These are phyloP conservation scores for Himalopsyche japonica DNA, from an alignment of 2,888 invertebrate species.

Conservation along the genomic window DNA sequence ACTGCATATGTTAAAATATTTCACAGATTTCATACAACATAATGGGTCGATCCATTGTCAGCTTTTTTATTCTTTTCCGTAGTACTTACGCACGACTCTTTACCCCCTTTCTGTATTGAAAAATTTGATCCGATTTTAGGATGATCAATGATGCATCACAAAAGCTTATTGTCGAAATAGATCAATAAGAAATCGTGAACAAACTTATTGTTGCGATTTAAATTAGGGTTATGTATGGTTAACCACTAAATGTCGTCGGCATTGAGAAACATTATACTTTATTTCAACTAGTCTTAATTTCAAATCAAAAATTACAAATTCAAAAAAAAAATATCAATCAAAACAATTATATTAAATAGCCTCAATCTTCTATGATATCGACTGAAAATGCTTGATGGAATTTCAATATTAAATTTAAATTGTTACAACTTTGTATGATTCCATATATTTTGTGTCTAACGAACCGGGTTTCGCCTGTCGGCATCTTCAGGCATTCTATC, in stretches of 20 bases:
- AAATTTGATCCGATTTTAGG: not conserved
- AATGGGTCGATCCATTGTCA: not conserved
- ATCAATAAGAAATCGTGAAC: not conserved
- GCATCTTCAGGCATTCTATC: no score
- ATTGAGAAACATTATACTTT: no score
- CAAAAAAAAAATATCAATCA: no score
- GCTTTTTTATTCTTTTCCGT: not conserved
- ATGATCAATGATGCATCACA: slow-evolving; percentile 4
- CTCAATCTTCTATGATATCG: no score
- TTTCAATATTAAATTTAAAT: no score
- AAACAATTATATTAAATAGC: no score
- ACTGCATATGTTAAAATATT: not conserved
- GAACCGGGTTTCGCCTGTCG: no score
- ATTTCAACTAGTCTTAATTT: no score
- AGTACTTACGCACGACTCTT: not conserved
- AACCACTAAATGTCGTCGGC: not conserved
- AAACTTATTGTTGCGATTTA: not conserved
- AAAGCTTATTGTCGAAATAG: not conserved
- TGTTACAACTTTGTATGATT: no score
- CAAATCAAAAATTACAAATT: no score
- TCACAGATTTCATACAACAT: slow-evolving; percentile 7
- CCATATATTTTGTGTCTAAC: no score
- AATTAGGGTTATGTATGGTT: not conserved
- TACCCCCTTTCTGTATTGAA: not conserved
- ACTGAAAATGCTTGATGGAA: no score